Conservation (phyloP, 2,888 invertebrate species). For the Bruchidius siliquastri region DNA sequence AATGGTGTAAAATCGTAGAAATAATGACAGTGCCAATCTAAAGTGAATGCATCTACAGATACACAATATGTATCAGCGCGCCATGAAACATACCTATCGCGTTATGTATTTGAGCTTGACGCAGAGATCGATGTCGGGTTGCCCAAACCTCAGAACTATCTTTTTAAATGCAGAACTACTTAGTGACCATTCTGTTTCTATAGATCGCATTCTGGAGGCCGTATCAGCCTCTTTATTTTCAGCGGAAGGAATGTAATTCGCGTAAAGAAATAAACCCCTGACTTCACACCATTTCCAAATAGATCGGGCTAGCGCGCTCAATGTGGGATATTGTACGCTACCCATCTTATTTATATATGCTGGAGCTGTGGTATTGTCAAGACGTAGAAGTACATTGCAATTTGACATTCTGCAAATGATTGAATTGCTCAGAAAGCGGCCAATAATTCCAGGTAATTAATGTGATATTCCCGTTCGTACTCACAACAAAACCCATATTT, state of each 20-base stretch:
- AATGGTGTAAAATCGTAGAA: constrained; percentile 25
- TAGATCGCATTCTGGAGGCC: background rate
- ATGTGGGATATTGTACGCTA: no score
- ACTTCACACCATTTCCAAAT: no score
- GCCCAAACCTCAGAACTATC: background rate
- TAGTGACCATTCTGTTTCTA: background rate
- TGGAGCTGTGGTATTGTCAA: no score
- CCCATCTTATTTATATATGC: no score
- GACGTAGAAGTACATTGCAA: no score
- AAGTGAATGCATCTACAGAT: constrained; percentile 29
- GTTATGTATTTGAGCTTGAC: no score
- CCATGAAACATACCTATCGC: background rate
- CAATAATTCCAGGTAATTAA: no score
- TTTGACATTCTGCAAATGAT: no score
- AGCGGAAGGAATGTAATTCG: background rate
- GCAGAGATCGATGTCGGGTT: background rate
- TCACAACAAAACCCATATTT: no score
- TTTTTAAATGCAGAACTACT: background rate
- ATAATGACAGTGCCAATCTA: constrained; percentile 13
- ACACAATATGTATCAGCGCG: background rate
- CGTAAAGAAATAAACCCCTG: background rate
- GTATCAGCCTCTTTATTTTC: background rate
- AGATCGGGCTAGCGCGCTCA: no score
- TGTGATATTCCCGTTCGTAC: no score
- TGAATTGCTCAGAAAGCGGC: no score